Percentiles rank a stretch among this genome's conserved stretches.
Conservation (phyloP, 1,140 invertebrate genomes). For the Chymomyza costata region DNA sequence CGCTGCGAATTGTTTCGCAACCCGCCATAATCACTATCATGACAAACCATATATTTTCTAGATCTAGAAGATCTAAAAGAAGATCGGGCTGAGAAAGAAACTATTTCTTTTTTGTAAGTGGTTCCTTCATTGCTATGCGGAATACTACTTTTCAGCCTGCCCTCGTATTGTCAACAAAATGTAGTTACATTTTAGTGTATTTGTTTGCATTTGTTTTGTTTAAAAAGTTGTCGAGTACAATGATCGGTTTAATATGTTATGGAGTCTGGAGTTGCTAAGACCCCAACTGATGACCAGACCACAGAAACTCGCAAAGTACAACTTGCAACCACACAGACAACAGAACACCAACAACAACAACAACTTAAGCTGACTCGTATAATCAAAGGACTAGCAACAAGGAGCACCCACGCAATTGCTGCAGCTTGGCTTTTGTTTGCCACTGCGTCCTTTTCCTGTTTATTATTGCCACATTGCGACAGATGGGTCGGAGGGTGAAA, state of each 20-base stretch:
- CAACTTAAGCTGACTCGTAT: slow-evolving; percentile 25
- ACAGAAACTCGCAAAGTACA: slow-evolving; percentile 1
- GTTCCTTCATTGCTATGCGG: too few species aligned
- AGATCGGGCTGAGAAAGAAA: too few species aligned
- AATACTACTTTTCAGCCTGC: too few species aligned
- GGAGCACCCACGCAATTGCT: slow-evolving; percentile 19
- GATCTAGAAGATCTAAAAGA: too few species aligned
- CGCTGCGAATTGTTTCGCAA: too few species aligned
- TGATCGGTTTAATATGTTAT: slow-evolving; percentile 71
- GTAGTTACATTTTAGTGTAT: slow-evolving; percentile 25
- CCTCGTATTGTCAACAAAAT: too few species aligned
- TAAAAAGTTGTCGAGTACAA: slow-evolving; percentile 48
- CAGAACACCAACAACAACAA: slow-evolving; percentile 18
- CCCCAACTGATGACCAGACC: slow-evolving; percentile 7
- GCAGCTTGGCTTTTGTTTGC: slow-evolving; percentile 28
- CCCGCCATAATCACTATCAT: too few species aligned
- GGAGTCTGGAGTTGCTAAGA: slow-evolving; percentile 2
- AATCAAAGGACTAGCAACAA: slow-evolving; percentile 42
- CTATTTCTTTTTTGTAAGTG: too few species aligned
- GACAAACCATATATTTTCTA: too few species aligned
- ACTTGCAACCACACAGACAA: slow-evolving; percentile 21
- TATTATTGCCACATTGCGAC: slow-evolving; percentile 48
- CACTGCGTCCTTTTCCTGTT: slow-evolving; percentile 48
- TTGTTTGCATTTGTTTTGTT: slow-evolving; percentile 32
- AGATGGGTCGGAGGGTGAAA: not conserved